Evolutionary conservation across 2,113 vertebrate genomes (phyloP).

Genomic region (Lophura nycthemera): DNA sequence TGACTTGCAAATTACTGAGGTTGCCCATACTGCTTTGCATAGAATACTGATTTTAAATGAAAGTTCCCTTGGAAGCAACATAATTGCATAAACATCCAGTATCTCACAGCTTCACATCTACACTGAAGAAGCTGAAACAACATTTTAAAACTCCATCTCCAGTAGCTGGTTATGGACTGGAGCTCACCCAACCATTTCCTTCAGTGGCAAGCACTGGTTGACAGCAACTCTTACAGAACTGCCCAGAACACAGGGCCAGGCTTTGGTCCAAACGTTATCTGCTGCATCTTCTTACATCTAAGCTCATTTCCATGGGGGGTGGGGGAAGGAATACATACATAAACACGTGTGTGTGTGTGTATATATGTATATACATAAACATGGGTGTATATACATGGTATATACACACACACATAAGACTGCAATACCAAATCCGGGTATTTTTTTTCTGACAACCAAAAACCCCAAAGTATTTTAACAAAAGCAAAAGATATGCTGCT

Average conservation of each 20-base stretch:
- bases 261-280: not conserved
- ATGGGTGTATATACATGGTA: too few relatives aligned
- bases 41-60: not conserved
- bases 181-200: not conserved
- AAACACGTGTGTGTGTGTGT: too few relatives aligned
- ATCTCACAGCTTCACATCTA: not conserved
- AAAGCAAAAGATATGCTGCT: not conserved
- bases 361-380: too few relatives aligned
- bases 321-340: not conserved
- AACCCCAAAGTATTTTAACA: not conserved
- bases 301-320: not conserved
- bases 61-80: not conserved
- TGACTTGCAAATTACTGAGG: not conserved
- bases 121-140: not conserved
- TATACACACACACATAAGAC: too few relatives aligned
- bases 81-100: not conserved
- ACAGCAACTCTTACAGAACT: not conserved
- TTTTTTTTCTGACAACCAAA: not conserved
- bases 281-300: not conserved
- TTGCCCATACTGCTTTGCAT: not conserved
- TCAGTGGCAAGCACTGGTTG: not conserved
- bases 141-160: not conserved
- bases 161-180: not conserved
- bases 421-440: not conserved
- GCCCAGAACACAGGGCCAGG: not conserved